These are phyloP conservation scores for Dascyllus trimaculatus DNA, from an alignment of 2,113 vertebrate species.

Conservation along the genomic window DNA sequence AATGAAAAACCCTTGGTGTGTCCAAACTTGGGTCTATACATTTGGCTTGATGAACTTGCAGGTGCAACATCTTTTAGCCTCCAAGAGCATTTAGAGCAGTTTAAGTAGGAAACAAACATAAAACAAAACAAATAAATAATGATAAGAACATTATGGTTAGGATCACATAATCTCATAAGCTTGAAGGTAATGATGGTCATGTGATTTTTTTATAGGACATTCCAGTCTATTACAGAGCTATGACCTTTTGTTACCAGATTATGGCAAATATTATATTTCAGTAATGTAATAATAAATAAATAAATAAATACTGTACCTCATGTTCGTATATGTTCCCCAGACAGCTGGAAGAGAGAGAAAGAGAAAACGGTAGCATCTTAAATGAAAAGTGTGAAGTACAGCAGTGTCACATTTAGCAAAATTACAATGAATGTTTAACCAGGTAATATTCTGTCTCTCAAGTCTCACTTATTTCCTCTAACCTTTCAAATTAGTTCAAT, in stretches of 20 bases:
- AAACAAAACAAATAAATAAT: too few species aligned
- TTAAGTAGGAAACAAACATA: too few species aligned
- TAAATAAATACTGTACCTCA: conserved; percentile 79
- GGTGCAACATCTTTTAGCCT: too few species aligned
- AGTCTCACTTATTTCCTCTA: not conserved
- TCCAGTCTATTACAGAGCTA: not conserved
- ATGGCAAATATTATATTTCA: not conserved
- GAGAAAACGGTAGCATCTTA: not conserved
- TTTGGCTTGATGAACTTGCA: too few species aligned
- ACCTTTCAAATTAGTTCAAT: not conserved
- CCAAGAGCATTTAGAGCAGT: too few species aligned
- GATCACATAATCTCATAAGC: too few species aligned
- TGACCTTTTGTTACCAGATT: not conserved
- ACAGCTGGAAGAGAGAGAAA: conserved; percentile 81
- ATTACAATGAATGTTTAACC: not conserved
- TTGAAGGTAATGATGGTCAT: too few species aligned
- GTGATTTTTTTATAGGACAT: too few species aligned
- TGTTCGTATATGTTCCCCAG: conserved; percentile 86
- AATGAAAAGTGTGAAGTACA: not conserved
- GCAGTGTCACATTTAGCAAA: not conserved
- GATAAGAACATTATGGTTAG: too few species aligned
- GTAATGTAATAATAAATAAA: not conserved
- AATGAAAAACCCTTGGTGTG: too few species aligned
- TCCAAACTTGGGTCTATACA: too few species aligned
- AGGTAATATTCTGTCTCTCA: not conserved